Base-by-base conservation (phyloP, 2,888 invertebrate species). In the Scaptomyza parva region DNA sequence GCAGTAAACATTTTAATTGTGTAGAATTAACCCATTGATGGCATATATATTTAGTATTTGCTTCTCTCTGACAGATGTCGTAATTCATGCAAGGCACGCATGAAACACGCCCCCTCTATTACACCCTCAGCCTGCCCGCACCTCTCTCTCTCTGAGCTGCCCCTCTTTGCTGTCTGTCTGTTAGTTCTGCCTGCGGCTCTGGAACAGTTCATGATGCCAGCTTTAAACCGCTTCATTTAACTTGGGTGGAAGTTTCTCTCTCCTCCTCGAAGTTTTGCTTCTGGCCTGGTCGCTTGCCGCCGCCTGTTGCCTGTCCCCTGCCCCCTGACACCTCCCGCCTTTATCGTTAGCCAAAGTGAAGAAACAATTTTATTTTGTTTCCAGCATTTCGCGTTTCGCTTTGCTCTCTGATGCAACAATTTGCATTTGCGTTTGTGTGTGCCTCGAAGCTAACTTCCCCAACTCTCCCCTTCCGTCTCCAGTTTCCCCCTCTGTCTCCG, bases 341-440 rank as follows among this genome's bases (percentile, higher is more conserved):
- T 43, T 22, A 52, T 67, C 28, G 76, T 78, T 78, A 61, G 60
- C 44, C 66, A 54, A 48, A 68, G 66, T 76, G 76, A 63, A 68
- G 78, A 68, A 82, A 83, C 86, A 85, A 87, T 87, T 83, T 85
- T 71, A 82, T 78, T 87, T 86, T 66, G 51, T 87, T 86, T 66
- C 53, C 69, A 63, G 51, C 67, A 54, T 65, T 73, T 35, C 14
- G 35, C n/a, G n/a, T n/a, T 35, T 35, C 52, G 73, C 43, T 39
- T 51, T 41, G 74, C 68, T 70, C 68, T 60, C 86, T 84, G 87
- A 86, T 81, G 81, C 82, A 81, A 81, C 82, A 84, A 86, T 86
- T 81, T 86, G 87, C 87, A 84, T 86, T 74, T 44, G 62, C 14
- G 58, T 33, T n/a, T n/a, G 14, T 14, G 12, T 33, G n/a, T 40